These are phyloP conservation scores for Tragopan temminckii DNA, from an alignment of 2,797 vertebrate species.

Conservation along the genomic window DNA sequence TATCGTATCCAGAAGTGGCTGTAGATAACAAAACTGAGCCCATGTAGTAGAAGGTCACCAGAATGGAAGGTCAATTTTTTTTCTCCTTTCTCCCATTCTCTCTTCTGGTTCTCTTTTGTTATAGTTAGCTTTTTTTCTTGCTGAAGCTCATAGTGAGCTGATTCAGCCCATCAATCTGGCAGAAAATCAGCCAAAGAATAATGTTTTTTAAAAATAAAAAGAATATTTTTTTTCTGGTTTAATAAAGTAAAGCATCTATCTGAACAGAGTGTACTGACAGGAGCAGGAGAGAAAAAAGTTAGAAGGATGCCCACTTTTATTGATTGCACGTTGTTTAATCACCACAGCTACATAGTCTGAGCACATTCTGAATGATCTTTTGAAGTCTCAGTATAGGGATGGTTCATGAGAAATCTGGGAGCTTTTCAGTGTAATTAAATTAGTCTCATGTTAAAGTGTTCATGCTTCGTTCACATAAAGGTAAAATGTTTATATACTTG, in stretches of 20 bases:
- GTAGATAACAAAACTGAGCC: neutral
- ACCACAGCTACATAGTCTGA: neutral
- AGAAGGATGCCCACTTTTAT: neutral
- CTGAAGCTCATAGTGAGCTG: neutral
- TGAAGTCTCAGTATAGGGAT: neutral
- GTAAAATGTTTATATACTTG: neutral
- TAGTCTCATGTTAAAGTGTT: neutral
- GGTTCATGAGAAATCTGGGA: neutral
- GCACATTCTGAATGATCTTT: rapidly evolving
- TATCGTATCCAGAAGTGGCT: neutral
- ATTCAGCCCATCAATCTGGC: neutral
- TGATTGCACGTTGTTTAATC: neutral
- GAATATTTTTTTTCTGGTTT: neutral
- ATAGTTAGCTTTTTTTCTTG: neutral
- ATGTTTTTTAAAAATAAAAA: rapidly evolving
- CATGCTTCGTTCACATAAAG: neutral
- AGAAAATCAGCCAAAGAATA: neutral
- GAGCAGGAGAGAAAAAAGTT: neutral
- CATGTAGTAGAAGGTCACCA: neutral
- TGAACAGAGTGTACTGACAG: neutral
- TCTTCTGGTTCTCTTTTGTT: neutral
- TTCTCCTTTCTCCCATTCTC: neutral
- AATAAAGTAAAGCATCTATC: neutral
- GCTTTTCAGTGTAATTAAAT: neutral
- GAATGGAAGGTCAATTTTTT: neutral